Evolutionary conservation across 2,113 vertebrate genomes (phyloP), one percentile per base, ranked within the genome.

Genomic region (Esox niger): DNA sequence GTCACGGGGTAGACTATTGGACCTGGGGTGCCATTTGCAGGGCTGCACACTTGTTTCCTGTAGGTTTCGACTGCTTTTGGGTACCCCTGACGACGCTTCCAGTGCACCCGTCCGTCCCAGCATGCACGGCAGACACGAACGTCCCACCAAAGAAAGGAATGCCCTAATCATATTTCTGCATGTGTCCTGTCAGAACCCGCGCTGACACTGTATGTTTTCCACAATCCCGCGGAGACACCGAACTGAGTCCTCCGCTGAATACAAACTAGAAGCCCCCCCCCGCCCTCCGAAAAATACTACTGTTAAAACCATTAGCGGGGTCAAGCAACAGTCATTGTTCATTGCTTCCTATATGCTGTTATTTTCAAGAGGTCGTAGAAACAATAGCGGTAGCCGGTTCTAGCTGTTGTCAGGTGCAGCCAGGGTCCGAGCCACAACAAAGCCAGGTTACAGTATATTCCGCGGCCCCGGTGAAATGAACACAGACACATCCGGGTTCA

Each of bases 241-340:
- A 2, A n/a, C 47, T 15, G 47, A 52, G 25, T 43, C 23, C 60
- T 61, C 63, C 35, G 33, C 30, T 20, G 13, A 38, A 62, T 23
- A 68, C 26, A 60, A 69, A 74, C 80, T 2, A 68, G 58, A 46
- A 55, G 29, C 57, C n/a, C n/a, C n/a, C n/a, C n/a, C n/a, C n/a
- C n/a, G n/a, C n/a, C n/a, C n/a, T 38, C 61, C 10, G 74, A 71
- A 64, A 55, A 47, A 67, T 57, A 47, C 66, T 6, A 80, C 88
- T 91, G 91, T 59, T 90, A 79, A 52, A 89, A 87, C 82, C 85
- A 92, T 92, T 91, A 91, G 83, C 66, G 70, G 88, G n/a, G 88
- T 90, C 90, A 90, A 84, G 86, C 84, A 89, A 82, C 84, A 91
- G 89, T 91, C 90, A 92, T 88, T 91, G 89, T 91, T 89, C 89